Evolutionary conservation across 2,888 invertebrate species (phyloP), one percentile per base, ranked within the genome.

Genomic region (Aleiodes testaceus): DNA sequence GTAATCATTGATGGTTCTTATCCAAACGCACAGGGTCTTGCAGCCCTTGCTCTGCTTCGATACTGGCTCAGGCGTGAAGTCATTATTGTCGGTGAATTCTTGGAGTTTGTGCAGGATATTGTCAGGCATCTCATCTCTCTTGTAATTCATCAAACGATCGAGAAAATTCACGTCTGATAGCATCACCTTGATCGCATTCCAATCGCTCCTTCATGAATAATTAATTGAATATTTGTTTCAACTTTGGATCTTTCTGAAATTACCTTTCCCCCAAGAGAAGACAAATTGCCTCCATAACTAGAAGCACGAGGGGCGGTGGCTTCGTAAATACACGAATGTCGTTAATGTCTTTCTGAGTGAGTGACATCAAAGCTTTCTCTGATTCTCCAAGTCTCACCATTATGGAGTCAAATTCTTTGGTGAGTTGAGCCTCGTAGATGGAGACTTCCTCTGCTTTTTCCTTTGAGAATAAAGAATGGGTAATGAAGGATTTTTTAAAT

Each of bases 261-360:
- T 36, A 36, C 36, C 7, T 47, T 47, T 47, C 47, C 9, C 47
- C 47, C 5, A 47, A 12, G 9, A 97, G 87, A 80, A 96, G 95
- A 89, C 96, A 93, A 0, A 97, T 95, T 11, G 96, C 95, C 87
- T 97, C 96, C 92, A 97, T 91, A 0, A 95, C 95, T 91, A 95
- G 95, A 88, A 96, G 95, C 0, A 97, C 96, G 85, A 95, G 94
- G 70, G 91, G 89, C 1, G 97, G 97, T 0, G 97, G 97, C 73
- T 94, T 92, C 0, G 93, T 93, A 85, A 97, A 97, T 0, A 96
- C 96, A 85, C 95, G 95, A 72, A 97, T 94, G 89, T 97, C 97
- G 50, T 94, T 93, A 70, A 97, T 92, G 83, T 96, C 95, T 83
- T 94, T 95, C 87, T 95, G 96, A 83, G 94, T 95, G 14, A 96